Conservation (phyloP, 2,113 vertebrate genomes). For the Hypomesus transpacificus region DNA sequence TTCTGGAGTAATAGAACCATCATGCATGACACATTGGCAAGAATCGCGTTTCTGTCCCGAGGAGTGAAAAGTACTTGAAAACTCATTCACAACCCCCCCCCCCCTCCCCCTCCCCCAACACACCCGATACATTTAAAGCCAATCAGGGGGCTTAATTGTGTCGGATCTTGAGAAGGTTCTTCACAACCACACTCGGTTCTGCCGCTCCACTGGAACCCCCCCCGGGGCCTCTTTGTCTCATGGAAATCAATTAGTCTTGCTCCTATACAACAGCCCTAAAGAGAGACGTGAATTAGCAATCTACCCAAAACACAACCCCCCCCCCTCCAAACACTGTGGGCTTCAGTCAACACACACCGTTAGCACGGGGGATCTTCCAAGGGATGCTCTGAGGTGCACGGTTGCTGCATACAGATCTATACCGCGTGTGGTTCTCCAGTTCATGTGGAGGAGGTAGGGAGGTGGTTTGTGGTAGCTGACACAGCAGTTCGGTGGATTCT, state of each 20-base stretch:
- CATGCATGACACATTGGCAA: constrained; percentile 24
- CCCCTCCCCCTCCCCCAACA: background rate
- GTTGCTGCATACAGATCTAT: constrained; percentile 37
- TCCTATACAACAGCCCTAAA: constrained; percentile 41
- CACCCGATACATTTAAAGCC: constrained; percentile 20
- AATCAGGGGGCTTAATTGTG: constrained; percentile 40
- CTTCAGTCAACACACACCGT: constrained; percentile 29
- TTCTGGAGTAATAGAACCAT: constrained; percentile 32
- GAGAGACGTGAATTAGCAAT: constrained; percentile 16
- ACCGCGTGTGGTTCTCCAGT: background rate
- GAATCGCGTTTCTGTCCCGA: constrained; percentile 24
- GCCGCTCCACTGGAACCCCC: constrained; percentile 11
- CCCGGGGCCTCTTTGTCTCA: constrained; percentile 40
- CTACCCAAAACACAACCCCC: constrained; percentile 34
- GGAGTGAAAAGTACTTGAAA: constrained; percentile 35
- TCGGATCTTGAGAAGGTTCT: constrained; percentile 20
- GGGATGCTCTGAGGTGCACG: constrained; percentile 24
- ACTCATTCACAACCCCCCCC: background rate
- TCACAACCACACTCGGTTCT: constrained; percentile 36
- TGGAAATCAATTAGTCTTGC: constrained; percentile 49
- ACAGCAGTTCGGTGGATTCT: too few relatives aligned
- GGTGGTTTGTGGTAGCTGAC: too few relatives aligned
- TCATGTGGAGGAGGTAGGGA: too few relatives aligned
- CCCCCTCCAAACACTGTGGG: constrained; percentile 8
- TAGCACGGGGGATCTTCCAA: constrained; percentile 16